Percentiles rank a stretch among this genome's conserved stretches.
Evolutionary conservation across 2,888 invertebrate species (phyloP).

Genomic region (Byasa hedistus): DNA sequence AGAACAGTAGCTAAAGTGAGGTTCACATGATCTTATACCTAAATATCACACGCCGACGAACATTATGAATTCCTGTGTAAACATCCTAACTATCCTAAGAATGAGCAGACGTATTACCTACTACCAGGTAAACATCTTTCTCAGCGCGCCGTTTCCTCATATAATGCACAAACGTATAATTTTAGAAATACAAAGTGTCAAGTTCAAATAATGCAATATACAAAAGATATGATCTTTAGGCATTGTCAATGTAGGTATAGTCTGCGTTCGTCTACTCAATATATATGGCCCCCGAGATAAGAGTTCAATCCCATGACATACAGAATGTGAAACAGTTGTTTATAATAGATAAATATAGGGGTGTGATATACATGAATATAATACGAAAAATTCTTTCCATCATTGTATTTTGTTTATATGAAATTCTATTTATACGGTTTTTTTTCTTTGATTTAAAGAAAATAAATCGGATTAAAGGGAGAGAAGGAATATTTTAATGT

Average conservation of each 20-base stretch:
- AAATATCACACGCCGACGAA: not conserved
- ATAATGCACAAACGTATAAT: not conserved
- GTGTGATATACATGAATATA: not conserved
- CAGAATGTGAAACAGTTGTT: not conserved
- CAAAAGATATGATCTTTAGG: slow-evolving; percentile 1
- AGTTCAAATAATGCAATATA: slow-evolving; percentile 5
- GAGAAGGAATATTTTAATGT: not conserved
- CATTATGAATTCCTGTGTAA: not conserved
- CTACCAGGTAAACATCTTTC: not conserved
- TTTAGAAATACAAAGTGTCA: not conserved
- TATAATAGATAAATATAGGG: not conserved
- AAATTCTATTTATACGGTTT: not conserved
- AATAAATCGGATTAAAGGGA: not conserved
- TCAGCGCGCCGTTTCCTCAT: not conserved
- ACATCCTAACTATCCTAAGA: not conserved
- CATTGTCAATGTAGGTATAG: not conserved
- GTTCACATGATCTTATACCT: no score
- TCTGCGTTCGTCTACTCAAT: not conserved
- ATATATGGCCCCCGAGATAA: not conserved
- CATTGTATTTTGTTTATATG: not conserved
- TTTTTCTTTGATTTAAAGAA: not conserved
- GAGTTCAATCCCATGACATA: not conserved
- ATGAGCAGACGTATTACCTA: not conserved
- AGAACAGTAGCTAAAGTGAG: no score
- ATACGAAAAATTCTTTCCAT: not conserved